These are phyloP conservation scores for Patella vulgata DNA, from an alignment of 1,140 invertebrate species.

Conservation along the genomic window DNA sequence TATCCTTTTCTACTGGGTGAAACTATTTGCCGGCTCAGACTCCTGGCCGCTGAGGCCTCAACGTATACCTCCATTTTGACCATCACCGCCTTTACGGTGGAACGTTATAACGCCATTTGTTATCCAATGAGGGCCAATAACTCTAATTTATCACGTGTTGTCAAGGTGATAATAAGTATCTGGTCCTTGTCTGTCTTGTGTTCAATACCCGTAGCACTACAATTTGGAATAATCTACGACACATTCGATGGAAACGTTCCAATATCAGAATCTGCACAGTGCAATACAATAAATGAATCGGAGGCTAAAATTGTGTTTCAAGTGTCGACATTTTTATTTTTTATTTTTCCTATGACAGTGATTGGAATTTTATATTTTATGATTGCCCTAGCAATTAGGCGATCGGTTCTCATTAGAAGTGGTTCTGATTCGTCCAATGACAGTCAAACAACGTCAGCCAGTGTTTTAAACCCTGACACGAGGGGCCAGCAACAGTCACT, in stretches of 20 bases:
- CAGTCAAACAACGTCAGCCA: slow-evolving; percentile 9
- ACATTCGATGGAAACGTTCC: slow-evolving; percentile 64
- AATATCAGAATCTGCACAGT: slow-evolving; percentile 51
- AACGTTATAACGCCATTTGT: slow-evolving; percentile 64
- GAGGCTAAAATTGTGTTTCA: slow-evolving; percentile 34
- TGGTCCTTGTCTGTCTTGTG: slow-evolving; percentile 82
- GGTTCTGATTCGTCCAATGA: slow-evolving; percentile 23
- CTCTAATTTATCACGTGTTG: slow-evolving; percentile 76
- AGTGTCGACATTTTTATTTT: slow-evolving; percentile 60
- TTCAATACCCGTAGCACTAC: slow-evolving; percentile 75
- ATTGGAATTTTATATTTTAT: slow-evolving; percentile 61
- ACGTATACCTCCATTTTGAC: slow-evolving; percentile 69
- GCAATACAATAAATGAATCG: slow-evolving; percentile 34
- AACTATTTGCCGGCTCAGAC: slow-evolving; percentile 83
- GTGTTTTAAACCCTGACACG: neutral
- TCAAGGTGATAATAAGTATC: slow-evolving; percentile 80
- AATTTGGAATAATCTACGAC: slow-evolving; percentile 46
- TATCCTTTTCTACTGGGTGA: slow-evolving; percentile 90
- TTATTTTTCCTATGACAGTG: slow-evolving; percentile 61
- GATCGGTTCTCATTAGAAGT: slow-evolving; percentile 31
- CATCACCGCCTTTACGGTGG: slow-evolving; percentile 65
- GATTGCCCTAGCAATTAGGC: slow-evolving; percentile 58
- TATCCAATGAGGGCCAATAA: slow-evolving; percentile 52
- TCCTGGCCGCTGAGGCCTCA: slow-evolving; percentile 86
- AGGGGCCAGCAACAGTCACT: neutral